Evolutionary conservation across 2,888 invertebrate genomes (phyloP).

Genomic region (Danaus chrysippus): DNA sequence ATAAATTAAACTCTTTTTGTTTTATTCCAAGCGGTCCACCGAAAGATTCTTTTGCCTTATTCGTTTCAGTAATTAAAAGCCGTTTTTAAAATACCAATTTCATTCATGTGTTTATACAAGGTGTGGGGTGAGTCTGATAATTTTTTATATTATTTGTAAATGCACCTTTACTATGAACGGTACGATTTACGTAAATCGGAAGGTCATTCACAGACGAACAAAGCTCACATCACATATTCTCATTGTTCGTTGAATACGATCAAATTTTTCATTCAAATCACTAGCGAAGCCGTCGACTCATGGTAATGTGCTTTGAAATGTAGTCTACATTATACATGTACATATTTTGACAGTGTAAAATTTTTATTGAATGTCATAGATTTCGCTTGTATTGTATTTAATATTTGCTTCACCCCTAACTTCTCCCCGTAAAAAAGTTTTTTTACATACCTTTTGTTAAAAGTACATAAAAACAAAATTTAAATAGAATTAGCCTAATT

Average conservation of each 20-base stretch:
- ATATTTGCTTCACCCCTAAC: too few relatives aligned
- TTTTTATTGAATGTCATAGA: not conserved
- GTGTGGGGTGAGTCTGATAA: not conserved
- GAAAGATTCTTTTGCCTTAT: not conserved
- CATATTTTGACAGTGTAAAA: slow-evolving; percentile 24
- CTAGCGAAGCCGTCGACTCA: slow-evolving; percentile 30
- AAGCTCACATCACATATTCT: slow-evolving; percentile 14
- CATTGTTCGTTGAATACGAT: slow-evolving; percentile 41
- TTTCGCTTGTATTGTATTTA: not conserved
- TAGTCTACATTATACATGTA: slow-evolving; percentile 32
- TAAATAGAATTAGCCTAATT: too few relatives aligned
- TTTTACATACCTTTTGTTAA: too few relatives aligned
- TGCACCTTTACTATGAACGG: slow-evolving; percentile 1
- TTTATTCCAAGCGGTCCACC: not conserved
- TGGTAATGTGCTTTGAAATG: slow-evolving; percentile 36
- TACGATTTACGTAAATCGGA: slow-evolving; percentile 6
- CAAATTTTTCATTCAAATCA: slow-evolving; percentile 45
- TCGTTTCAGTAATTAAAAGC: slow-evolving; percentile 4
- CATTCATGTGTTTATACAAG: too few relatives aligned
- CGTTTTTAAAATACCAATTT: not conserved
- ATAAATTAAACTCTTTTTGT: slow-evolving; percentile 2
- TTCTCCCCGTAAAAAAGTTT: too few relatives aligned
- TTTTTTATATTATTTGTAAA: not conserved
- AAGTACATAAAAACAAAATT: too few relatives aligned
- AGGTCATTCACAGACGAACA: slow-evolving; percentile 2